phyloP scores from a whole-genome alignment of 2,888 invertebrate species.

The Oxyscelio sp. region DNA sequence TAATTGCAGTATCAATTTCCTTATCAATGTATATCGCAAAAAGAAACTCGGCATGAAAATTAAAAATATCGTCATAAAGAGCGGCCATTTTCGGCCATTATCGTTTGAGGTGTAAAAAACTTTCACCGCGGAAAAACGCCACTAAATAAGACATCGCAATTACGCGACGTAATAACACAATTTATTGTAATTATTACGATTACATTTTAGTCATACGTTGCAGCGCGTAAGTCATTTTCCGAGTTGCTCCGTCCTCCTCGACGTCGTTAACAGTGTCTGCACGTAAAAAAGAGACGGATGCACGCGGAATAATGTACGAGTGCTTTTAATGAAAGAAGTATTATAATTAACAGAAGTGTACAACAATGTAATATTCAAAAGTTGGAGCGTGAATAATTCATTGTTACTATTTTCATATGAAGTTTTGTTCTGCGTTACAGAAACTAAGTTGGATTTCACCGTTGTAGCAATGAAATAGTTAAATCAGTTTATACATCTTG shows the following conservation, averaged over 20 bases:
- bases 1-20: no score
- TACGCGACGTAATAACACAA: conserved; percentile 37
- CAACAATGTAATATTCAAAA: conserved; percentile 55
- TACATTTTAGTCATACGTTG: conserved; percentile 29
- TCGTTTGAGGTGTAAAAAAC: conserved; percentile 45
- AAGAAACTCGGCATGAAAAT: no score
- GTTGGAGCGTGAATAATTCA: no score
- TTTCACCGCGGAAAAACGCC: conserved; percentile 64
- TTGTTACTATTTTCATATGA: no score
- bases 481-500: no score
- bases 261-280: not conserved
- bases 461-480: no score
- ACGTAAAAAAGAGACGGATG: conserved; percentile 1
- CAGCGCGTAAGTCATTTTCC: conserved; percentile 30
- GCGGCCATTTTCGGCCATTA: conserved; percentile 7
- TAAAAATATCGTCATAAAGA: conserved; percentile 10
- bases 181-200: conserved; percentile 53
- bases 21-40: no score
- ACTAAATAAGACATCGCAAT: conserved; percentile 61
- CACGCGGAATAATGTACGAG: conserved; percentile 47
- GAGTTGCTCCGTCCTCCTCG: not conserved
- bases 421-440: no score
- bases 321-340: conserved; percentile 46
- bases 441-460: no score
- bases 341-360: conserved; percentile 50